A percentile compares a stretch with the other conserved stretches of the same genome.
phyloP scores from a whole-genome alignment of 1,140 invertebrate genomes.

The Hycleus phaleratus region DNA sequence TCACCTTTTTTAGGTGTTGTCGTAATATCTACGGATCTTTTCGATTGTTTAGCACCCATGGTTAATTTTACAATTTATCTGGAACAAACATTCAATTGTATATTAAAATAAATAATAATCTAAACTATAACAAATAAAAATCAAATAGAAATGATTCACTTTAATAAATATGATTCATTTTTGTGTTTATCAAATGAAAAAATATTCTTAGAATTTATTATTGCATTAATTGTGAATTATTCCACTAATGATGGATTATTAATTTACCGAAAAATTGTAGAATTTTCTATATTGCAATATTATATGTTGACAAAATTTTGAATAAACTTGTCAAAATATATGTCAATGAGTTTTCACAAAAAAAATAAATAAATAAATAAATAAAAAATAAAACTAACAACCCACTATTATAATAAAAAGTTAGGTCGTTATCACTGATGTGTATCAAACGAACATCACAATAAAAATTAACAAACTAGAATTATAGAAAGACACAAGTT shows the following conservation, averaged over 20 bases:
- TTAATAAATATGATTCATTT: too few relatives aligned
- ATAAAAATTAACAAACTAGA: not conserved
- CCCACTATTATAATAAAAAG: not conserved
- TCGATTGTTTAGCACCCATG: slow-evolving; percentile 78
- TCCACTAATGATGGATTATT: too few relatives aligned
- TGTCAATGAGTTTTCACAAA: not conserved
- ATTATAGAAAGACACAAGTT: not conserved
- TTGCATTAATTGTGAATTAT: too few relatives aligned
- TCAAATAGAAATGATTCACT: too few relatives aligned
- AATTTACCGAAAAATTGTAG: too few relatives aligned
- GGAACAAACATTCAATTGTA: too few relatives aligned
- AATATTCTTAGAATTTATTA: too few relatives aligned
- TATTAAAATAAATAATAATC: too few relatives aligned
- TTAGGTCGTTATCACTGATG: not conserved
- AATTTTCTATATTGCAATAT: too few relatives aligned
- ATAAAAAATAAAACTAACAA: not conserved
- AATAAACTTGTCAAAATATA: not conserved
- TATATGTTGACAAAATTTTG: too few relatives aligned
- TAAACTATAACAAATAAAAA: too few relatives aligned
- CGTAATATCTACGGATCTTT: slow-evolving; percentile 75
- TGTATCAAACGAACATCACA: not conserved
- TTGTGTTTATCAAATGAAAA: too few relatives aligned
- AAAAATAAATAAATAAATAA: not conserved
- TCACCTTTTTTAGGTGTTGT: slow-evolving; percentile 70
- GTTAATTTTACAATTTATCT: slow-evolving; percentile 27